Evolutionary conservation across 2,888 invertebrate genomes (phyloP), one percentile per base, ranked within the genome.

Genomic region (Tillus elongatus): DNA sequence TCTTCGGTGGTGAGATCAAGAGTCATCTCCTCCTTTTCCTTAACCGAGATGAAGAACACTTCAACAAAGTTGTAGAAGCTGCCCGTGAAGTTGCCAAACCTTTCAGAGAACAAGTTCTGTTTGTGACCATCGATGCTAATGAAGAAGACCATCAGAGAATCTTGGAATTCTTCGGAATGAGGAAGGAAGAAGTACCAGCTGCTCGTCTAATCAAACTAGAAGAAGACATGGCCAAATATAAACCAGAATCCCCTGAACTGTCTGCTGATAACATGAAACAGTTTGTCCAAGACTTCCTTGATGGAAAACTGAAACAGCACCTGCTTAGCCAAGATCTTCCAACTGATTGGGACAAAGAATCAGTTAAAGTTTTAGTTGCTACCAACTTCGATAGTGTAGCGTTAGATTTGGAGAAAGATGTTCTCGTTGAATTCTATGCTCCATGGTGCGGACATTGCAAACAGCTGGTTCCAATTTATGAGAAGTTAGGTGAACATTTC

Each of bases 361-460:
- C 92, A 36, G 98, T 99, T 42, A 96, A 95, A 71, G 70, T 75
- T 35, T 77, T 99, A 40, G 96, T 96, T 37, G 84, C 95, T 46
- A 83, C 81, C 63, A 99, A 98, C 75, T 99, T 98, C 66, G 89
- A 91, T 54, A 82, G 84, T 50, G 85, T 99, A 50, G 98, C 81
- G 33, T 76, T 86, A 48, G 85, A 97, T 66, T 74, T 75, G 54
- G 72, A 68, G 50, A 97, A 96, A 73, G 81, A 82, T 58, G 98
- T 97, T 33, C 77, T 99, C 40, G 96, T 99, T 47, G 97, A 98
- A 73, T 99, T 98, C 74, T 98, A 96, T 69, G 96, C 96, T 36
- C 96, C 97, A 42, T 97, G 97, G 97, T 90, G 89, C 70, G 95
- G 93, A 42, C 97, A 98, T 67, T 98, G 97, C 79, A 96, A 97